Evolutionary conservation across 2,888 invertebrate species (phyloP), one percentile per base, ranked within the genome.

Genomic region (Odontothrips loti): DNA sequence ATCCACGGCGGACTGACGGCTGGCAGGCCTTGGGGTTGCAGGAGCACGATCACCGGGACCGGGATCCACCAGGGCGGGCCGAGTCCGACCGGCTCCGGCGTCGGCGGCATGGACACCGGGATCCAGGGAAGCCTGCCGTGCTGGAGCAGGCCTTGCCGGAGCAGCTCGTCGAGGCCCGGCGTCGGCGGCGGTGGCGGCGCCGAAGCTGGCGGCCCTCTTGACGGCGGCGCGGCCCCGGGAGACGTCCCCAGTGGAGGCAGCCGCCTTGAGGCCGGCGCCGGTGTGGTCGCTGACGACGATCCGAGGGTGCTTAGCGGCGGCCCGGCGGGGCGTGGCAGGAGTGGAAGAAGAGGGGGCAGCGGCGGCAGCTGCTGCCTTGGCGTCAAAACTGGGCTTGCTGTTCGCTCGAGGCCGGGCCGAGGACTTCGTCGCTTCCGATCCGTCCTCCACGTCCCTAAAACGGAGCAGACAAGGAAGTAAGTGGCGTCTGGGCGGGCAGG

Each of bases 401-500:
- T 27, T 75, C 58, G 68, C 68, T n/a, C 58, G 58, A 58, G 58
- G 58, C 58, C 17, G 17, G 15, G 27, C 23, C 68, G 68, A 75
- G 68, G 23, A 27, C 27, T 75, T 75, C 68, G 23, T 75, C 68
- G 68, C 68, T 75, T 75, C 68, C 68, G 27, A 10, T 75, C 68
- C 68, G 68, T 75, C 68, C 68, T 23, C 68, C 68, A 12, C 68
- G 68, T 75, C 68, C 68, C 68, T 75, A 27, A 17, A 43, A 43
- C 34, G 34, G 34, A 58, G 58, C 17, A 58, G 20, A 58, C 58
- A 43, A 43, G 34, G 34, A 43, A 43, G 34, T 43, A 43, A 43
- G 34, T 43, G 2, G 34, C 34, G 34, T 43, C 34, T 43, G 34
- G 34, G 34, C 34, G 34, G 34, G 34, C 34, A 2, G 34, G 34